Evolutionary conservation across 2,113 vertebrate species (phyloP), one percentile per base, ranked within the genome.

Genomic region (Peucedramus taeniatus): DNA sequence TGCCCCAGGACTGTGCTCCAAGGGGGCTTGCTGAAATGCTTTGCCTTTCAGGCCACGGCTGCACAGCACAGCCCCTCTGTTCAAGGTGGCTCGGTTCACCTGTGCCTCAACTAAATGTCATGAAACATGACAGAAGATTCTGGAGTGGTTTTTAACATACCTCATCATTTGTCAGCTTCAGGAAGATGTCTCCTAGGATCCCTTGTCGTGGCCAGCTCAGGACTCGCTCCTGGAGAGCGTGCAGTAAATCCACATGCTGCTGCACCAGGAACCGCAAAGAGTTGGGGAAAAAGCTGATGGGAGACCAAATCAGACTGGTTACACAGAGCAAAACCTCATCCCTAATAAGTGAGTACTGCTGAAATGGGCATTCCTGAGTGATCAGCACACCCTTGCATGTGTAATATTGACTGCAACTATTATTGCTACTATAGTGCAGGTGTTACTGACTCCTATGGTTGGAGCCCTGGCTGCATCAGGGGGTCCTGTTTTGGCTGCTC

Each of bases 171-270:
- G 99, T 99, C 94, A 99, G 95, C 94, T 99, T 99, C 94, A 99
- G 98, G 93, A 99, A 99, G 94, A 99, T 98, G 95, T 99, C 99
- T 96, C 99, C 99, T 94, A 99, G 98, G 95, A 99, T 99, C 96
- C 99, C 98, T 98, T 99, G 99, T 96, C 99, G 98, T 90, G 99
- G 99, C 98, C 98, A 98, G 95, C 98, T 99, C 53, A 99, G 97
- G 70, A 99, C 98, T 64, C 99, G 97, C 57, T 99, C 99, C 96
- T 99, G 99, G 15, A 99, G 98, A 20, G 98, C 98, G 0, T 99
- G 99, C 63, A 99, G 98, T 66, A 99, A 98, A 94, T 99, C 99
- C 22, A 99, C 97, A 7, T 99, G 99, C 97, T 99, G 99, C 98
- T 99, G 99, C 94, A 99, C 99, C 90, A 99, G 97, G 95, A 99